Base-by-base conservation (phyloP, 2,888 invertebrate species). In the Andrena hattorfiana region DNA sequence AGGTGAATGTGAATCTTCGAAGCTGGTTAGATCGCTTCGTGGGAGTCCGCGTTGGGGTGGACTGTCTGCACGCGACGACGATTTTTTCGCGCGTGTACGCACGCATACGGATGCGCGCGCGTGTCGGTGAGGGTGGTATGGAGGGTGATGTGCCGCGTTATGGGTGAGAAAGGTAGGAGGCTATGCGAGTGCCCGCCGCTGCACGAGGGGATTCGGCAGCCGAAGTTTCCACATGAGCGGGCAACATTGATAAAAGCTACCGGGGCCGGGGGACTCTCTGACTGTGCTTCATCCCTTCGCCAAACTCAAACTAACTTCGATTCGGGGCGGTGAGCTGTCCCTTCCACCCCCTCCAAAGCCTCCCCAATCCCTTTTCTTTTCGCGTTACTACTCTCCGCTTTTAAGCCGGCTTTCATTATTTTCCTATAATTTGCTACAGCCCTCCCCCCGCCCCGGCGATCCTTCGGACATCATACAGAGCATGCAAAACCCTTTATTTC, bases 391-490 rank as follows among this genome's bases (percentile, higher is more conserved):
- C 81, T 83, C 86, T 82, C 81, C 77, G 85, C 85, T 89, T 93
- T 92, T 93, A 93, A 93, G 92, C 92, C 90, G 90, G 91, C 92
- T 92, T 93, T 92, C 93, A 92, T 93, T 93, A 93, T 93, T 93
- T 93, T 93, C 90, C 92, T 92, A 92, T 92, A 93, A 93, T 93
- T 93, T 93, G 90, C 89, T 91, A 93, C 92, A 91, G 89, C 83
- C 89, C 86, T 87, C 84, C 86, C 87, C 84, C 72, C 72, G 76
- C 51, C 81, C 51, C 68, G 48, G 35, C 13, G 35, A n/a, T 32
- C 81, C 60, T 54, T 67, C 85, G 63, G 26, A 56, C 42, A 42
- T 42, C 13, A 42, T 10, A 42, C 30, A n/a, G 23, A 59, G 71
- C 63, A 26, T 69, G 73, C 54, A 30, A 59, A 68, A 83, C 71